phyloP scores from a whole-genome alignment of 2,888 invertebrate genomes.

The Siphonodentalium dalli region DNA sequence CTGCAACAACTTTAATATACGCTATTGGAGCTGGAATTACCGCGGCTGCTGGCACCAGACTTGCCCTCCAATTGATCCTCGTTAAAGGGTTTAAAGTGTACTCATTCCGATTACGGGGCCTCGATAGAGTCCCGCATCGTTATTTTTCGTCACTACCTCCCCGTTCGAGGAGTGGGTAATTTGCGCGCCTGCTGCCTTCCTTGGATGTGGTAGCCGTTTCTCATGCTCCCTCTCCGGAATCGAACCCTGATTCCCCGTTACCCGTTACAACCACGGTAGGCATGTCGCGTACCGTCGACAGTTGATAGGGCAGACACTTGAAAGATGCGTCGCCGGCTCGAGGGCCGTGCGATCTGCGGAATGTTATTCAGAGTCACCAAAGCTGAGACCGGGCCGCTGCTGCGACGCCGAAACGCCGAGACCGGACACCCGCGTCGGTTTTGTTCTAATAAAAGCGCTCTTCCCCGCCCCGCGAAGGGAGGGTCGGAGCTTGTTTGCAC shows the following conservation, averaged over 20 bases:
- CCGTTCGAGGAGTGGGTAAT: conserved; percentile 71
- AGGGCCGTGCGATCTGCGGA: conserved; percentile 52
- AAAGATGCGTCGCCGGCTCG: too few relatives aligned
- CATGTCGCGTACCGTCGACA: conserved; percentile 73
- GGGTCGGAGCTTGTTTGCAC: too few relatives aligned
- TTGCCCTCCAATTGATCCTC: too few relatives aligned
- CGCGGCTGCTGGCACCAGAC: conserved; percentile 75
- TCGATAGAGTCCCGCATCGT: conserved; percentile 48
- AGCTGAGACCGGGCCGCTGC: conserved; percentile 38
- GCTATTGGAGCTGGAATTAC: conserved; percentile 77
- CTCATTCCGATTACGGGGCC: conserved; percentile 53
- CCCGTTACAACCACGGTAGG: conserved; percentile 75
- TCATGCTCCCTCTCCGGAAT: conserved; percentile 78
- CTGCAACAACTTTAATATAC: conserved; percentile 78
- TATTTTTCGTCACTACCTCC: conserved; percentile 66
- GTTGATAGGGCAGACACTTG: conserved; percentile 68
- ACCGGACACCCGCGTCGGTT: too few relatives aligned
- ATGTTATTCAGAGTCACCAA: conserved; percentile 64
- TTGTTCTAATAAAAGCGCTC: too few relatives aligned
- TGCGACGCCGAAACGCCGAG: too few relatives aligned
- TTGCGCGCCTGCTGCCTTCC: conserved; percentile 78
- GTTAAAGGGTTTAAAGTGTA: too few relatives aligned
- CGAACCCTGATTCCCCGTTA: conserved; percentile 80
- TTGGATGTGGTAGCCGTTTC: conserved; percentile 76
- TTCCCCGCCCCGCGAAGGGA: too few relatives aligned